phyloP scores from a whole-genome alignment of 2,113 vertebrate species.

The Garra rufa region DNA sequence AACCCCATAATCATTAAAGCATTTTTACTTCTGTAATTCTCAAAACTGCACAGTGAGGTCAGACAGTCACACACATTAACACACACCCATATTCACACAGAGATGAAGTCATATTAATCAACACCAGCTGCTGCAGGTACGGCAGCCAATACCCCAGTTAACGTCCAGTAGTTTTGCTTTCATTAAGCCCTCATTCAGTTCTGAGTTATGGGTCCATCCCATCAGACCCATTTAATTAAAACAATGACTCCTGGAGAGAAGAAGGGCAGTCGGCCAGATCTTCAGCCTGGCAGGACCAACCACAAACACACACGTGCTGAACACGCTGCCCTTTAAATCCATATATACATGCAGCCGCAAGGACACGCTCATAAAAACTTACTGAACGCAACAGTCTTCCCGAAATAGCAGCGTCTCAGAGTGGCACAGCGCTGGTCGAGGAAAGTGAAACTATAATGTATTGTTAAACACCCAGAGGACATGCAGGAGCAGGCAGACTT shows the following conservation, averaged over 20 bases:
- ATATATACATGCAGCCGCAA: background rate
- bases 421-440: background rate
- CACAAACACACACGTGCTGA: conserved; percentile 29
- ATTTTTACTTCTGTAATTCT: conserved; percentile 6
- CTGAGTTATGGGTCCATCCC: conserved; percentile 69
- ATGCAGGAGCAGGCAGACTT: background rate
- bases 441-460: conserved; percentile 7
- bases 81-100: background rate
- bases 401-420: background rate
- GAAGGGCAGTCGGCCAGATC: conserved; percentile 39
- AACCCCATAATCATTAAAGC: background rate
- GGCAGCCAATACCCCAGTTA: conserved; percentile 66
- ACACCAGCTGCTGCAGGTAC: conserved; percentile 69
- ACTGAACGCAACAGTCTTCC: conserved; percentile 15
- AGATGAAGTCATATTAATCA: conserved; percentile 65
- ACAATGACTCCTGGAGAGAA: conserved; percentile 64
- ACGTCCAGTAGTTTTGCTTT: conserved; percentile 58
- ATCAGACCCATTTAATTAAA: conserved; percentile 74
- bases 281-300: background rate
- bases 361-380: background rate
- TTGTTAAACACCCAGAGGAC: conserved; percentile 21
- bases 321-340: conserved; percentile 5
- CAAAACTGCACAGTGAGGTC: background rate
- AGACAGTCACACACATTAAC: background rate
- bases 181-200: conserved; percentile 64